A percentile compares a stretch with the other conserved stretches of the same genome.
Conservation (phyloP, 23 tunicate genomes). For the Clavelina lepadiformis region DNA sequence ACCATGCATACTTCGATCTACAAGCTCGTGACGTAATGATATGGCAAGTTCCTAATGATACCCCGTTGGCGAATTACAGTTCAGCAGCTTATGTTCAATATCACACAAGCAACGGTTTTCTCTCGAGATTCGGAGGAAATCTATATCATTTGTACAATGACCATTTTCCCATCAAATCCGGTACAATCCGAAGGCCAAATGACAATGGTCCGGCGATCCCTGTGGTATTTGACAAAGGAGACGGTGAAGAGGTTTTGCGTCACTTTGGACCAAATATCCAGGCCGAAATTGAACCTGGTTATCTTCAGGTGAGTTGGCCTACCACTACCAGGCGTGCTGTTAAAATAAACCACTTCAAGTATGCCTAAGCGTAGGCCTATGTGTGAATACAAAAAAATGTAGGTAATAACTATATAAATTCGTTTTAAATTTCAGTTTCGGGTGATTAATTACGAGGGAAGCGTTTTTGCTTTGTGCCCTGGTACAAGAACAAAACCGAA, state of each 20-base stretch:
- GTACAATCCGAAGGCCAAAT: background rate
- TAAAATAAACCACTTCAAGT: no score
- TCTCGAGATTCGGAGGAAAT: slow-evolving; percentile 35
- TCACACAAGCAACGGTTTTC: slow-evolving; percentile 32
- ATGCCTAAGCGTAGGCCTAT: no score
- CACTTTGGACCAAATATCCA: slow-evolving; percentile 32
- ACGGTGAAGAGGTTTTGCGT: background rate
- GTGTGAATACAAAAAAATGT: no score
- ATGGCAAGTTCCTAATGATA: slow-evolving; percentile 90
- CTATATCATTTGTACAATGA: slow-evolving; percentile 25
- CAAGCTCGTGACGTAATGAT: slow-evolving; percentile 68
- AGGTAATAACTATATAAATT: no score
- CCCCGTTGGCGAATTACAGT: slow-evolving; percentile 22
- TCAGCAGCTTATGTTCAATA: slow-evolving; percentile 27
- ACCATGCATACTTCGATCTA: slow-evolving; percentile 48
- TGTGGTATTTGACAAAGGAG: slow-evolving; percentile 47
- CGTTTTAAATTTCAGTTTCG: slow-evolving; percentile 1
- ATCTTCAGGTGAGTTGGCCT: slow-evolving; percentile 61
- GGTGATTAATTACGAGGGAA: background rate
- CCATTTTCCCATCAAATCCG: slow-evolving; percentile 27
- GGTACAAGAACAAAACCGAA: background rate
- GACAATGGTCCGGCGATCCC: slow-evolving; percentile 57
- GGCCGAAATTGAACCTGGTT: slow-evolving; percentile 25
- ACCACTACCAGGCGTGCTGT: no score
- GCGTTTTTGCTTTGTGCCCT: background rate